Base-by-base conservation (phyloP, 2,797 vertebrate species). In the Petrocephalus sullivani region DNA sequence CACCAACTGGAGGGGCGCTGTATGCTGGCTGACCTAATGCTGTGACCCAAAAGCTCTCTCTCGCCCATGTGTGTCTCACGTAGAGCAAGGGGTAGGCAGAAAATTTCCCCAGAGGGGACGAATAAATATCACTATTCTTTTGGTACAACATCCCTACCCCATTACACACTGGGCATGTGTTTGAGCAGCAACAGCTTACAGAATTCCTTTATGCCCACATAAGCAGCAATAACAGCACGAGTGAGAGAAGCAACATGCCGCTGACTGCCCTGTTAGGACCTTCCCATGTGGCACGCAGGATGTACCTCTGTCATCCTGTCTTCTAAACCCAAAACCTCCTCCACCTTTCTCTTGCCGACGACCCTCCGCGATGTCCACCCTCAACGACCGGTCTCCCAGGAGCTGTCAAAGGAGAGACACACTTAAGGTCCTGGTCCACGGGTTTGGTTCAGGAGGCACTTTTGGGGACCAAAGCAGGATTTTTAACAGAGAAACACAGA, bases 361-460 rank as follows among this genome's bases (percentile, higher is more conserved):
- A 88, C 98, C 98, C 93, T 99, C 98, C 56, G 98, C 98, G 92
- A 99, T 99, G 95, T 99, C 98, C 92, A 99, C 98, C 94, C 98
- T 96, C 91, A 99, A 96, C 91, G 96, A 94, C 87, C 97, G 95
- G 46, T 98, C 97, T 84, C 95, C 96, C 88, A 98, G 94, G 90
- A 98, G 93, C 98, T 99, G 95, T 89, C 37, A n/a, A 46, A n/a
- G 14, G 10, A 54, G 78, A 53, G 81, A 53, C 0, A 53, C 0
- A 61, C 33, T 61, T 10, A 87, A 87, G 1, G 9, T 37, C 41
- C 3, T 67, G 1, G 9, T 37, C 41, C 3, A 64, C 23, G 8
- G 33, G 16, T 8, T 14, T 33, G 85, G 85, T 23, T 61, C 28
- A n/a, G 19, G 49, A 86, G 21, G 12, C 14, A 2, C 23, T 85